phyloP scores from a whole-genome alignment of 2,113 vertebrate species.

The Leptobrachium ailaonicum region DNA sequence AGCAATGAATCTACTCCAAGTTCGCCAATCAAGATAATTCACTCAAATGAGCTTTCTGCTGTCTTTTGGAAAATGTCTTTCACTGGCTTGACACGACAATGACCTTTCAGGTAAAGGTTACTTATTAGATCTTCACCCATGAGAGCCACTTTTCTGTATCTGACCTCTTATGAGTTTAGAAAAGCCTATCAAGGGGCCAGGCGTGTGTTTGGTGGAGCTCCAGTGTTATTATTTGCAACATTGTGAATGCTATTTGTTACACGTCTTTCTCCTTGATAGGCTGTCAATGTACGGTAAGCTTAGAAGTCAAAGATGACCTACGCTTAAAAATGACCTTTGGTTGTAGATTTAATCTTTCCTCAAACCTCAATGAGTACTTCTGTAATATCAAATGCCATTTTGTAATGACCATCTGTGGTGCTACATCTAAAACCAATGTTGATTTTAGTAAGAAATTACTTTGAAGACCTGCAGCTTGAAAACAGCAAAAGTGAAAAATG shows the following conservation, averaged over 20 bases:
- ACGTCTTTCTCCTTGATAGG: not conserved
- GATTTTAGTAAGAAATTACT: too few relatives aligned
- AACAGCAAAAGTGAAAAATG: too few relatives aligned
- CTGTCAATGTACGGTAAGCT: constrained; percentile 3
- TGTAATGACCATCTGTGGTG: too few relatives aligned
- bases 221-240: constrained; percentile 14
- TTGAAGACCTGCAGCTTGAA: too few relatives aligned
- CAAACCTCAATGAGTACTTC: not conserved
- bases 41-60: constrained; percentile 46
- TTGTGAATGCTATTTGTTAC: constrained; percentile 42
- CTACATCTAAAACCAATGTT: too few relatives aligned
- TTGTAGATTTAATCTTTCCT: not conserved
- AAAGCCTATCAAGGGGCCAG: constrained; percentile 11
- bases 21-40: constrained; percentile 48
- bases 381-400: too few relatives aligned
- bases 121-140: constrained; percentile 21
- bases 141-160: not conserved
- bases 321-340: not conserved
- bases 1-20: constrained; percentile 32
- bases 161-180: constrained; percentile 26
- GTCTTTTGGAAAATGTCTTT: constrained; percentile 15
- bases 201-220: constrained; percentile 14
- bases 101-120: constrained; percentile 40
- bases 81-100: constrained; percentile 4
- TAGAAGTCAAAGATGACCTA: constrained; percentile 16